Percentiles rank a stretch among this genome's conserved stretches.
These are phyloP conservation scores for Antrozous pallidus DNA, from an alignment of 2,797 vertebrate genomes.

Conservation along the genomic window DNA sequence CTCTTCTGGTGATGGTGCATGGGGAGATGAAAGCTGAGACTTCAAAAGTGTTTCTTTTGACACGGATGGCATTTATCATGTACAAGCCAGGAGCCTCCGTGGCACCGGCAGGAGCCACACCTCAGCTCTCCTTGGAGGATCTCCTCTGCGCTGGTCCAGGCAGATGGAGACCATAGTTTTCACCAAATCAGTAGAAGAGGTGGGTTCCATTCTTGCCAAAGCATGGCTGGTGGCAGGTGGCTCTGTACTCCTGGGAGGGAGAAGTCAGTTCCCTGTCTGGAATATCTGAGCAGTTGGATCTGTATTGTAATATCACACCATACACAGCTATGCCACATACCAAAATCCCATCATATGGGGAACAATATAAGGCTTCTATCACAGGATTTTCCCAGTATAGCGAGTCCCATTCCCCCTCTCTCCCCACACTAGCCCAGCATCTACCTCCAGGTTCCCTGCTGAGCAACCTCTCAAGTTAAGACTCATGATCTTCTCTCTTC, in stretches of 20 bases:
- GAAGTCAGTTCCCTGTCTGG: neutral
- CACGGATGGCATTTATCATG: constrained; percentile 19
- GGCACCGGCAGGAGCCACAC: neutral
- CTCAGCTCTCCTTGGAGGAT: neutral
- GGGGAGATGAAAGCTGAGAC: constrained; percentile 60
- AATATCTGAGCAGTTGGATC: constrained; percentile 39
- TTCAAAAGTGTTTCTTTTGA: constrained; percentile 65
- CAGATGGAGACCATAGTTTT: constrained; percentile 40
- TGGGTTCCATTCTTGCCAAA: constrained; percentile 37
- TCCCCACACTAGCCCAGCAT: neutral
- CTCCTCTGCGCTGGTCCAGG: neutral
- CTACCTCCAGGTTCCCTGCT: neutral
- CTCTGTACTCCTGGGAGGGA: constrained; percentile 31
- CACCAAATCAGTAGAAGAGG: constrained; percentile 5
- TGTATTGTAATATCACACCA: constrained; percentile 47
- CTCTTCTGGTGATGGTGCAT: constrained; percentile 57
- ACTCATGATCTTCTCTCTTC: neutral
- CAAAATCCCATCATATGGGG: constrained; percentile 34
- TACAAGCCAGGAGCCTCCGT: neutral
- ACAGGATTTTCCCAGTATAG: neutral
- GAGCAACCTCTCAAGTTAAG: constrained; percentile 48
- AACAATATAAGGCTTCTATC: constrained; percentile 51
- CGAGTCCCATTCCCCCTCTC: neutral
- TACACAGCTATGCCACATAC: neutral
- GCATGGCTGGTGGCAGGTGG: neutral